A percentile compares a stretch with the other conserved stretches of the same genome.
phyloP scores from a whole-genome alignment of 2,888 invertebrate genomes.

The Hirtodrosophila histrioides region DNA sequence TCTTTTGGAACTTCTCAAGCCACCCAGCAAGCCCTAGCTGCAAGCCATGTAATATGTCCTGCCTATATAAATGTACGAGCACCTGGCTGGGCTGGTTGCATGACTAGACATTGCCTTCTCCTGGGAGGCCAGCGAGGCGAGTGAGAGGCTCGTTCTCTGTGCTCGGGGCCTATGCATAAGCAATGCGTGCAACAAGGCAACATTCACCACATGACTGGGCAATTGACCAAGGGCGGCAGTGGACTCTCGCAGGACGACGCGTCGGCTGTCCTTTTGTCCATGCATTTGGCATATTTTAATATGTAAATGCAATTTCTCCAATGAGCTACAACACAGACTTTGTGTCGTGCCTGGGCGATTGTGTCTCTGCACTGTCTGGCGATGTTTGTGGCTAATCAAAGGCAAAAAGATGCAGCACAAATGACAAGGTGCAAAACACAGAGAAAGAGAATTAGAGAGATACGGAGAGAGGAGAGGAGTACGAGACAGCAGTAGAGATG shows the following conservation, averaged over 20 bases:
- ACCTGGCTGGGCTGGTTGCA: constrained; percentile 42
- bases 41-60: constrained; percentile 36
- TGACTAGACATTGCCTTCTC: constrained; percentile 68
- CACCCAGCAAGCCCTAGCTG: constrained; percentile 7
- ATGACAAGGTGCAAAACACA: constrained; percentile 10
- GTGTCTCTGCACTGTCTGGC: constrained; percentile 44
- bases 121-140: constrained; percentile 39
- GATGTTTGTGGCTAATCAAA: constrained; percentile 72
- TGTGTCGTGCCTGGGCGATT: constrained; percentile 12
- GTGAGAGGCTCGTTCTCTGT: constrained; percentile 20
- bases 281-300: constrained; percentile 75
- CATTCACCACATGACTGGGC: constrained; percentile 60
- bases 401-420: constrained; percentile 56
- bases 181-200: constrained; percentile 60
- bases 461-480: not conserved
- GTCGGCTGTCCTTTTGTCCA: constrained; percentile 25
- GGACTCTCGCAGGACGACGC: constrained; percentile 16
- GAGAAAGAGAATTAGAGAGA: not conserved
- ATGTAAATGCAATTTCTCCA: constrained; percentile 80
- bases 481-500: constrained; percentile 1
- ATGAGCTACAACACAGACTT: constrained; percentile 59
- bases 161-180: constrained; percentile 66
- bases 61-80: constrained; percentile 25
- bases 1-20: constrained; percentile 25
- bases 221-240: constrained; percentile 66